Evolutionary conservation across 2,113 vertebrate genomes (phyloP).

Genomic region (Pteropus alecto): DNA sequence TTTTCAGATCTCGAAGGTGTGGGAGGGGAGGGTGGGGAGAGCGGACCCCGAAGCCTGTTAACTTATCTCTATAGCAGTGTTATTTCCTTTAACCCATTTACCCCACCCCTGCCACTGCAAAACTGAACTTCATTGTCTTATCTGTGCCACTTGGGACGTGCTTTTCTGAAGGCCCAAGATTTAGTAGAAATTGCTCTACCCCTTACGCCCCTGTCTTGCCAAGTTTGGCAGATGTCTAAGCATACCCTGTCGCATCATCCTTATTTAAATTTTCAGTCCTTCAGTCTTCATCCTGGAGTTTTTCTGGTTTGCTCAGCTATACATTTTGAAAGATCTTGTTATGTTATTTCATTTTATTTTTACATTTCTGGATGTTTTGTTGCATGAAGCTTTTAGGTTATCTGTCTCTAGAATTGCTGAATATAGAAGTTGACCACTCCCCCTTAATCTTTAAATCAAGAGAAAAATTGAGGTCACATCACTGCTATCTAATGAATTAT

Average conservation of each 20-base stretch:
- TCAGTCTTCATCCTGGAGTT: not conserved
- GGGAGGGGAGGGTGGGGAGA: not conserved
- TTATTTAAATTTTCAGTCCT: not conserved
- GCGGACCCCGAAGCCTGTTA: not conserved
- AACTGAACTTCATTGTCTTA: not conserved
- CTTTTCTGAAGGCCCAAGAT: not conserved
- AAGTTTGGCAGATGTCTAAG: not conserved
- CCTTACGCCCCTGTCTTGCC: not conserved
- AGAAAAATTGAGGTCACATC: not conserved
- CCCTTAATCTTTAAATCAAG: not conserved
- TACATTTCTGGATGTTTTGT: not conserved
- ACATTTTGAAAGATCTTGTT: not conserved
- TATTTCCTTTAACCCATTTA: not conserved
- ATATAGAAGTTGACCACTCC: not conserved
- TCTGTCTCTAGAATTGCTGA: not conserved
- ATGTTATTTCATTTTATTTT: not conserved
- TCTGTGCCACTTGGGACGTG: not conserved
- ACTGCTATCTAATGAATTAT: constrained; percentile 4
- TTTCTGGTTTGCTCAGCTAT: not conserved
- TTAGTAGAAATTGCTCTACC: not conserved
- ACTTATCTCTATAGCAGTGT: not conserved
- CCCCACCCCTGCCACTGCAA: too few species aligned
- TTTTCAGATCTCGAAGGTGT: not conserved
- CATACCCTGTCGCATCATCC: not conserved
- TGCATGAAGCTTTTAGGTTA: not conserved